phyloP scores from a whole-genome alignment of 2,888 invertebrate genomes.

The Nebria brevicollis region DNA sequence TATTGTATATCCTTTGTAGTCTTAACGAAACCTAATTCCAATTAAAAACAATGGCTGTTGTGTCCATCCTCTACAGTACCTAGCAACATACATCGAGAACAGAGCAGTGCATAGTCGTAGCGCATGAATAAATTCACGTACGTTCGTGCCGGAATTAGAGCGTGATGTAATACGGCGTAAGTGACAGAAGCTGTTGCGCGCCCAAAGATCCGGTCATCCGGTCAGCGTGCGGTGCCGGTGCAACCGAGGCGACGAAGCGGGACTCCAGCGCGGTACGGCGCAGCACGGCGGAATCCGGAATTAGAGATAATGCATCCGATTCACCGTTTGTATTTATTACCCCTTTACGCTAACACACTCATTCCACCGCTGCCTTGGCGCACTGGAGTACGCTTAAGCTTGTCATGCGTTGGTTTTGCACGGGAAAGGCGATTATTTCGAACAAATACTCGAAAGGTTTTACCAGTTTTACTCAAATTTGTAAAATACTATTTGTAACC shows the following conservation, averaged over 20 bases:
- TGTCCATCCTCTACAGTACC: too few species aligned
- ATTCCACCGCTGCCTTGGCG: background rate
- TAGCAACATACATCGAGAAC: too few species aligned
- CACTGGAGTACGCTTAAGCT: background rate
- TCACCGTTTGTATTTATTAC: background rate
- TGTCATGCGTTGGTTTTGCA: background rate
- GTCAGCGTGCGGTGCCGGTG: slow-evolving; percentile 16
- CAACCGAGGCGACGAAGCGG: slow-evolving; percentile 6
- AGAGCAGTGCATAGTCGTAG: background rate
- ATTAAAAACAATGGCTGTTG: too few species aligned
- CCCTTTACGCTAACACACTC: background rate
- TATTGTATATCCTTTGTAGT: too few species aligned
- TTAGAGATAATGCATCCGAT: slow-evolving; percentile 18
- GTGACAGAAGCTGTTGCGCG: slow-evolving; percentile 22
- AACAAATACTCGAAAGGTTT: background rate
- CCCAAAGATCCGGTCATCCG: slow-evolving; percentile 10
- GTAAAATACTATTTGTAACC: background rate
- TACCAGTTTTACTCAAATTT: background rate
- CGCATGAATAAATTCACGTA: background rate
- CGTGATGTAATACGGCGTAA: slow-evolving; percentile 19
- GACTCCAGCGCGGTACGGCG: background rate
- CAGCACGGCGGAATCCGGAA: background rate
- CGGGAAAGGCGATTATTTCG: slow-evolving; percentile 10
- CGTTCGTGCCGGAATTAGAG: slow-evolving; percentile 4
- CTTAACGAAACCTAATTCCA: too few species aligned